Evolutionary conservation across 2,888 invertebrate species (phyloP).

Genomic region (Dicranocentrus wangi): DNA sequence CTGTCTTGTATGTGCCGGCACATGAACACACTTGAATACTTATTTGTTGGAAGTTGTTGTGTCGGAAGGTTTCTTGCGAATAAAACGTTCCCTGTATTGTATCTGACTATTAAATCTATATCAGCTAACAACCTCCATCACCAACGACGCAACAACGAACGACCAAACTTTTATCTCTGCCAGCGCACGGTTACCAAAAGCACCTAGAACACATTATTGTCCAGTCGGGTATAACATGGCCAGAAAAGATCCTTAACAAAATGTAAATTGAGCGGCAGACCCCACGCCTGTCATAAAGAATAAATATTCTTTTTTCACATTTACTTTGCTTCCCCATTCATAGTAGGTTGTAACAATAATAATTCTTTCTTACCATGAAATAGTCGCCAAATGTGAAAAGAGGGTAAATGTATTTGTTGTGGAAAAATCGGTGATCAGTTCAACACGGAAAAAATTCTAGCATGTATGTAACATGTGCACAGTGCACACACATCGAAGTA

Average conservation of each 20-base stretch:
- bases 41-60: too few relatives aligned
- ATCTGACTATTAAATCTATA: constrained; percentile 5
- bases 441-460: background rate
- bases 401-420: background rate
- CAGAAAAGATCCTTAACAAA: constrained; percentile 4
- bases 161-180: background rate
- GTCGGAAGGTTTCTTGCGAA: too few relatives aligned
- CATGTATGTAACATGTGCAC: too few relatives aligned
- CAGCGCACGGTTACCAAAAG: background rate
- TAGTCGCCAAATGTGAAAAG: background rate
- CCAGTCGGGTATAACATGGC: background rate
- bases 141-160: background rate
- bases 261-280: constrained; percentile 10
- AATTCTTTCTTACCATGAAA: background rate
- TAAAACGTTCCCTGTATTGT: background rate
- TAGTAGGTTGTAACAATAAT: background rate
- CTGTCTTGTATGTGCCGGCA: too few relatives aligned
- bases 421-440: background rate
- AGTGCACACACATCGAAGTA: too few relatives aligned
- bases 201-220: background rate
- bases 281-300: constrained; percentile 10
- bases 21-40: too few relatives aligned
- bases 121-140: background rate
- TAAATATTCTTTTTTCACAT: constrained; percentile 1
- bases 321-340: background rate